Evolutionary conservation across 2,888 invertebrate genomes (phyloP), one percentile per base, ranked within the genome.

Genomic region (Drosophila neonasuta): DNA sequence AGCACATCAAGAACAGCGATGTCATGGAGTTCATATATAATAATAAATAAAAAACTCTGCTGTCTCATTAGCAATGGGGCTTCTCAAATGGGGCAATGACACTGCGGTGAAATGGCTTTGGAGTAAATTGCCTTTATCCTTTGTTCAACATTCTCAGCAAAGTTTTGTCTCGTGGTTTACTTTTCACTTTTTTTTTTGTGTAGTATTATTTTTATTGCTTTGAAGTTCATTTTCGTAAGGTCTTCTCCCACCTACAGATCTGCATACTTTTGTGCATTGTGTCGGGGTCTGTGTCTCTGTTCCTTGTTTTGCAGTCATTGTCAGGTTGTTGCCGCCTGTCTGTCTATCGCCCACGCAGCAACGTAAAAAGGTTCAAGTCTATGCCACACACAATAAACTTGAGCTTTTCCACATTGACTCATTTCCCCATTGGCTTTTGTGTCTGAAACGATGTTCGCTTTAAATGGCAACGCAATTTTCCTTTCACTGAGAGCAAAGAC

Each of bases 301-400:
- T 57, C 44, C 64, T 57, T n/a, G 42, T 32, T 7, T 30, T 24
- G 65, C 58, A 66, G 45, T 39, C 74, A 83, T 86, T 81, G 81
- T 83, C 83, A 86, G 81, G 81, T 81, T 86, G 86, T 81, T 81
- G 81, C 80, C 39, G 39, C 39, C 39, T 41, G 39, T 41, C 83
- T 80, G 81, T 81, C 80, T 80, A 85, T 78, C 64, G 57, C 44
- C 57, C 66, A 67, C 42, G 60, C 51, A 44, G 11, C 1, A 20
- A 20, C 42, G 60, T 6, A 24, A 11, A 48, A 65, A 64, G 54
- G 64, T 66, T 72, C 70, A 68, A 58, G 60, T 65, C 54, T 68
- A 32, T 58, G 67, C 51, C 56, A 70, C 54, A 69, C 24, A 24
- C 20, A 20, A 20, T 4, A 60, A 60, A 73, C 49, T 65, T 66